These are phyloP conservation scores for Tetrapedia diversipes DNA, from an alignment of 2,888 invertebrate species.

Conservation along the genomic window DNA sequence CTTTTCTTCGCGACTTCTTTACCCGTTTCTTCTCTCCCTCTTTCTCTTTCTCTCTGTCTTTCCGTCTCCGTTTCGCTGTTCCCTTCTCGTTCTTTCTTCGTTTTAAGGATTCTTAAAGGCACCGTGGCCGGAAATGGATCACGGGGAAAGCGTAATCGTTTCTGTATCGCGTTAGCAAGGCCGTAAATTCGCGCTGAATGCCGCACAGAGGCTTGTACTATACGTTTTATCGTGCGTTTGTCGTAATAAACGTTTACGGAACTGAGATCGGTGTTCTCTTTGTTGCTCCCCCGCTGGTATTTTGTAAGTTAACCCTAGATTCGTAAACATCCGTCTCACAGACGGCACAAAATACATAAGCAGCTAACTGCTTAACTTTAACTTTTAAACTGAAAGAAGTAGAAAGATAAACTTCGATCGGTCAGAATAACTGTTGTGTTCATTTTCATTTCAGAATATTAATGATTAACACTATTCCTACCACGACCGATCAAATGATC, in stretches of 20 bases:
- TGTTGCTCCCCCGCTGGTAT: neutral
- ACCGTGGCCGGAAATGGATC: conserved; percentile 17
- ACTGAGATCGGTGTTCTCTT: conserved; percentile 13
- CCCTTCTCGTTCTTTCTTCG: neutral
- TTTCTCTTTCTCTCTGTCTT: neutral
- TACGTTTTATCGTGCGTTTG: conserved; percentile 48
- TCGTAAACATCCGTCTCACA: no score
- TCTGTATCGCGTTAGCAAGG: conserved; percentile 47
- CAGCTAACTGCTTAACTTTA: no score
- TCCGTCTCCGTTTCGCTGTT: neutral
- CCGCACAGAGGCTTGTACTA: conserved; percentile 71
- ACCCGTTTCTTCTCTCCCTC: neutral
- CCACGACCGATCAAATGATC: no score
- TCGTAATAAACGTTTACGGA: conserved; percentile 68
- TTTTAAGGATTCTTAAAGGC: neutral
- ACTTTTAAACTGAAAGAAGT: no score
- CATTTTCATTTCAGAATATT: no score
- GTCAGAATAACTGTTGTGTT: no score
- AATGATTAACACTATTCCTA: no score
- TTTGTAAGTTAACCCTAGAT: no score
- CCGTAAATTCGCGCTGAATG: conserved; percentile 61
- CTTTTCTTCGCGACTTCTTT: no score
- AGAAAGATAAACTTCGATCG: no score
- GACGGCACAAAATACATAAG: no score
- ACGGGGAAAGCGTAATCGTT: conserved; percentile 41